Evolutionary conservation across 2,888 invertebrate species (phyloP).

Genomic region (Luperina nickerlii): DNA sequence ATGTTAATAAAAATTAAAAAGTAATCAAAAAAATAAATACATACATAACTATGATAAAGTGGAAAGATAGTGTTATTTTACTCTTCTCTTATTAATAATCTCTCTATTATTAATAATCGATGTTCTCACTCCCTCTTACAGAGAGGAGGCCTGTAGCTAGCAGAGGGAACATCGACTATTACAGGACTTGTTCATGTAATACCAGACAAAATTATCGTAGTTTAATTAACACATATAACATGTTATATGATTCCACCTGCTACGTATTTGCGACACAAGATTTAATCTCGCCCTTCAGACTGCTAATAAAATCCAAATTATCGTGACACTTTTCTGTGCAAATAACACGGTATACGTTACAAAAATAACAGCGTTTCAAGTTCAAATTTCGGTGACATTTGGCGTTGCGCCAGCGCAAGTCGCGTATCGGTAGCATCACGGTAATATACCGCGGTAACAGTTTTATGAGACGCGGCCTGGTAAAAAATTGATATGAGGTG

Average conservation of each 20-base stretch:
- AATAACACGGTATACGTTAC: conserved; percentile 70
- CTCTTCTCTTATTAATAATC: too few species aligned
- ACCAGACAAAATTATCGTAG: conserved; percentile 2
- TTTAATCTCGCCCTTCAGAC: conserved; percentile 32
- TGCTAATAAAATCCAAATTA: conserved; percentile 59
- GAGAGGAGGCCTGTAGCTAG: neutral
- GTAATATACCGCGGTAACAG: conserved; percentile 50
- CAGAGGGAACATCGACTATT: neutral
- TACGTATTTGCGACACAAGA: conserved; percentile 4
- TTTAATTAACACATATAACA: conserved; percentile 1
- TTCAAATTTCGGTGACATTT: conserved; percentile 72
- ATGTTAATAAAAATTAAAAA: too few species aligned
- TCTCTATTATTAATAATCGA: too few species aligned
- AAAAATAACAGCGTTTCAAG: conserved; percentile 76
- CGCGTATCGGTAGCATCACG: conserved; percentile 57
- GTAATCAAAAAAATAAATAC: too few species aligned
- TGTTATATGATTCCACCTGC: conserved; percentile 8
- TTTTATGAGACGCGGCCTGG: conserved; percentile 3
- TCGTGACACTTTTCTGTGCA: conserved; percentile 68
- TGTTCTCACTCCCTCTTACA: neutral
- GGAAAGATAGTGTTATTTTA: too few species aligned
- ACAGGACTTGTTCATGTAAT: neutral
- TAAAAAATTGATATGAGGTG: conserved; percentile 23
- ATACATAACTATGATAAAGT: too few species aligned
- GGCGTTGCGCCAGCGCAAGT: conserved; percentile 67